A percentile compares a stretch with the other conserved stretches of the same genome.
These are phyloP conservation scores for Stenopsyche tienmushanensis DNA, from an alignment of 1,140 invertebrate genomes.

Conservation along the genomic window DNA sequence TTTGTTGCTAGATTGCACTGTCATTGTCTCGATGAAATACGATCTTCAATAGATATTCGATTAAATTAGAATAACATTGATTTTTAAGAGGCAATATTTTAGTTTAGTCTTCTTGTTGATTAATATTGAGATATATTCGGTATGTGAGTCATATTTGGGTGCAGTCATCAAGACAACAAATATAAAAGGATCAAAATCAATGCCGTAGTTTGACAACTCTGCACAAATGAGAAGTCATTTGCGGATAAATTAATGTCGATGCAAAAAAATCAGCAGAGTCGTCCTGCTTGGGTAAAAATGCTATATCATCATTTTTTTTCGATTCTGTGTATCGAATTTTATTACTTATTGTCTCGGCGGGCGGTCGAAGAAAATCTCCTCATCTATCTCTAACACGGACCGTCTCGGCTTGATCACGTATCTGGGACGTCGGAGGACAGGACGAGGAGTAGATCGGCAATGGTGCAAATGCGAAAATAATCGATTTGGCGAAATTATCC, in stretches of 20 bases:
- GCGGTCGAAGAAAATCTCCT: neutral
- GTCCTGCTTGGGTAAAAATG: neutral
- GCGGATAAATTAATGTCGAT: neutral
- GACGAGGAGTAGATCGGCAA: too few relatives aligned
- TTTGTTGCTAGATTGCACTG: too few relatives aligned
- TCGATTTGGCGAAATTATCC: neutral
- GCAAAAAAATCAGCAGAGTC: neutral
- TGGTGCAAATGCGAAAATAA: neutral
- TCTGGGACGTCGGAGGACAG: too few relatives aligned
- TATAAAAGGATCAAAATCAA: neutral
- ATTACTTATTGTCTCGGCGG: constrained; percentile 7
- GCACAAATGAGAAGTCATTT: neutral
- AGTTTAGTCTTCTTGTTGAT: too few relatives aligned
- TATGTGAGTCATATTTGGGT: too few relatives aligned
- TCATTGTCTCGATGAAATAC: too few relatives aligned
- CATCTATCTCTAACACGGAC: neutral
- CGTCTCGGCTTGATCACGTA: neutral
- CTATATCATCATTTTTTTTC: neutral
- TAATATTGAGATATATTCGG: too few relatives aligned
- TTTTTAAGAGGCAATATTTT: too few relatives aligned
- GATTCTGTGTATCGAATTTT: constrained; percentile 9
- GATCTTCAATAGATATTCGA: too few relatives aligned
- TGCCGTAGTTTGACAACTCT: neutral
- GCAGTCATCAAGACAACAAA: too few relatives aligned
- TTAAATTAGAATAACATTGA: too few relatives aligned